Percentiles rank a stretch among this genome's conserved stretches.
Evolutionary conservation across 2,113 vertebrate genomes (phyloP).

Genomic region (Trochalopteron elliotii): DNA sequence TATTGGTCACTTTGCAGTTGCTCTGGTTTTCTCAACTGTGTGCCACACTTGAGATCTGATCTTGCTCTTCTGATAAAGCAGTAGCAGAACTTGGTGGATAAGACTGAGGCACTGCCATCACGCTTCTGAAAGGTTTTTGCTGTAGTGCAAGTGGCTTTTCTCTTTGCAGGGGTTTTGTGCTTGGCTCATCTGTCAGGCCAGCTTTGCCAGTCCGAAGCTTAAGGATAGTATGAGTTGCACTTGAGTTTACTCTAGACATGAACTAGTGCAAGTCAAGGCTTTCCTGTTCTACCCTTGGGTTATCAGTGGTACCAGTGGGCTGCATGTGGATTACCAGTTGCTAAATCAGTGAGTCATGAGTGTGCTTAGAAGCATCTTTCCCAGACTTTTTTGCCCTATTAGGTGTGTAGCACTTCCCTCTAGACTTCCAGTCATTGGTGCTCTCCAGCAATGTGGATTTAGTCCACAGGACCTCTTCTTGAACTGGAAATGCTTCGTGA

Average conservation of each 20-base stretch:
- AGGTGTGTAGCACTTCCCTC: not conserved
- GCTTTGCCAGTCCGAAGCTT: not conserved
- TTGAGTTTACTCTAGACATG: not conserved
- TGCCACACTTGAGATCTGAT: not conserved
- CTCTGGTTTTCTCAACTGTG: not conserved
- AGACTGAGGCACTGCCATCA: not conserved
- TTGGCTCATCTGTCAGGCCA: not conserved
- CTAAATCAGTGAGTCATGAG: not conserved
- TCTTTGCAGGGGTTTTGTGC: not conserved
- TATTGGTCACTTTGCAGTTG: not conserved
- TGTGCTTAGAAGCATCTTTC: not conserved
- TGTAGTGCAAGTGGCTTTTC: not conserved
- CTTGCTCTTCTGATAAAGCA: not conserved
- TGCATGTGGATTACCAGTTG: not conserved
- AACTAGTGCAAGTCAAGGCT: not conserved
- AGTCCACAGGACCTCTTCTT: not conserved
- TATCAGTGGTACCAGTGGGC: not conserved
- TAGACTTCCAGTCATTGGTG: not conserved
- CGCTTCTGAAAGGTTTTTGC: not conserved
- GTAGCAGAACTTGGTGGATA: not conserved
- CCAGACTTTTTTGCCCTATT: not conserved
- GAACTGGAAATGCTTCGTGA: not conserved
- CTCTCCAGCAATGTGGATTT: not conserved
- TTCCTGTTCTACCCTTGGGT: not conserved
- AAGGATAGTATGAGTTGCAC: not conserved